Evolutionary conservation across 2,113 vertebrate species (phyloP), one percentile per base, ranked within the genome.

Genomic region (Prolemur simus): DNA sequence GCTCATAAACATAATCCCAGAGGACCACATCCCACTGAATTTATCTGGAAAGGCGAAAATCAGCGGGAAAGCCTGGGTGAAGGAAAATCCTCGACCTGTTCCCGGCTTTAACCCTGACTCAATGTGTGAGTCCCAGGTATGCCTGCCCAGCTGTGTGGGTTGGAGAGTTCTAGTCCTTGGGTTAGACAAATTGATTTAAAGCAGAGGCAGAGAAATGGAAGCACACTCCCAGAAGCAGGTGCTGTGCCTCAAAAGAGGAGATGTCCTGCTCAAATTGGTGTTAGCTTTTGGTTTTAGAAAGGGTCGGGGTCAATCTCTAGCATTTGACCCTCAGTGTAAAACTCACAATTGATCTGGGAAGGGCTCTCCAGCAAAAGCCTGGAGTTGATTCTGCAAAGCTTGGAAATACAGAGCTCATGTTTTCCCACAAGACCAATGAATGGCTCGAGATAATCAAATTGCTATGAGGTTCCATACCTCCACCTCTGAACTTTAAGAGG

Each of bases 111-210:
- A 87, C 20, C 98, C 99, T 0, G 98, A 99, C 8, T 99, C 97
- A 1, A 99, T 99, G 99, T 99, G 99, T 76, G 99, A 99, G 97
- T 99, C 99, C 47, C 99, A 99, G 99, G 99, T 99, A 98, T 54
- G 97, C 60, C 68, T 86, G n/a, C 73, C 14, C 47, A 11, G 12
- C 39, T 23, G 54, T 58, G 5, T 37, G n/a, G 1, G 2, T 76
- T 42, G 58, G 91, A 52, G 64, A 0, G 23, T 81, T 64, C 81
- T 14, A 23, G 81, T 54, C 27, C 84, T 17, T 1, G 17, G 12
- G 58, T 47, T 76, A 69, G 74, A 52, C 11, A 34, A 4, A 15
- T 52, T 13, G 39, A 56, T 42, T 66, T 77, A 63, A 91, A 96
- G 56, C 4, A 23, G 32, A 58, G 25, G 14, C n/a, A 32, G 32